phyloP scores from a whole-genome alignment of 2,797 vertebrate genomes.

The Aratinga solstitialis region DNA sequence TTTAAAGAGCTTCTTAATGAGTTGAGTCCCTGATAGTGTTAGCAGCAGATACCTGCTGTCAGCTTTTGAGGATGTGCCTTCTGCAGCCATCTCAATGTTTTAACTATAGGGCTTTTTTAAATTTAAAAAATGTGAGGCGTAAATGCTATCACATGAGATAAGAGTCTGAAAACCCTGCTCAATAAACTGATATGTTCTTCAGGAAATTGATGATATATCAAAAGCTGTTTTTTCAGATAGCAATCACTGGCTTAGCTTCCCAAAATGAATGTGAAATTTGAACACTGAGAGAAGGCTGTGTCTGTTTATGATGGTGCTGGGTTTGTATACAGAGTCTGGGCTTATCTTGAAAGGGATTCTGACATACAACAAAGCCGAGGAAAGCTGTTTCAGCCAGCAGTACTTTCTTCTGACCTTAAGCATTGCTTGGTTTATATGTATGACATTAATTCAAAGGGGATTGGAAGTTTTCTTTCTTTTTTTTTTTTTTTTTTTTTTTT shows the following conservation, averaged over 20 bases:
- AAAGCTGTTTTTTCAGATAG: conserved; percentile 53
- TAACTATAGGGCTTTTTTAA: not conserved
- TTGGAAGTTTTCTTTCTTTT: not conserved
- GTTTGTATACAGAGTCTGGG: not conserved
- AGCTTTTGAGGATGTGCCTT: not conserved
- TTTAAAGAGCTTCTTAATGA: not conserved
- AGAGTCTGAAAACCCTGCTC: not conserved
- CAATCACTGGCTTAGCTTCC: conserved; percentile 18
- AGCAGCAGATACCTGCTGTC: not conserved
- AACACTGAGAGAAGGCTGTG: not conserved
- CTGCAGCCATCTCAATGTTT: not conserved
- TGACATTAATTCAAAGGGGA: not conserved
- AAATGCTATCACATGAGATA: conserved; percentile 45
- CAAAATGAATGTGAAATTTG: not conserved
- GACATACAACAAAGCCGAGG: not conserved
- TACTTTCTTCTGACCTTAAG: conserved; percentile 14
- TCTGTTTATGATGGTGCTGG: not conserved
- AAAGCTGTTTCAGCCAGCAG: not conserved
- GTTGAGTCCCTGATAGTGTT: not conserved
- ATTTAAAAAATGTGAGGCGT: not conserved
- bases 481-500: not conserved
- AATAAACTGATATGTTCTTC: conserved; percentile 57
- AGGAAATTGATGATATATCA: conserved; percentile 63
- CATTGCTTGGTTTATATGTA: not conserved
- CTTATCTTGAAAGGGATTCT: conserved; percentile 39